Base-by-base conservation (phyloP, 1,140 invertebrate species). In the Drosophila ananassae region DNA sequence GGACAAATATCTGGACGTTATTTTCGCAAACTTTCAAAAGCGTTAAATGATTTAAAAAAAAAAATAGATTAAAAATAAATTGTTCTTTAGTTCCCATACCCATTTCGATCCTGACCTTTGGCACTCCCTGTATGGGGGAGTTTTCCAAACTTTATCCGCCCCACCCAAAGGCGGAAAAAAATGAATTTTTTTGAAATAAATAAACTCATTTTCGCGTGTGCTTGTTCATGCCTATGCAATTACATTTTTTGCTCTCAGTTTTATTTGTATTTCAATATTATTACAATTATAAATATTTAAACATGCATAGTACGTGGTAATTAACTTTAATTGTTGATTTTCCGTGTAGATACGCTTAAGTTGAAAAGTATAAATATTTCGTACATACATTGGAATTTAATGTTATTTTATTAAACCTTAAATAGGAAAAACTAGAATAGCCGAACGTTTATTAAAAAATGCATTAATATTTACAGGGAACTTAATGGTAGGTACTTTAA, bases 281-380 rank as follows among this genome's bases (percentile, higher is more conserved):
- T 78, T 87, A 87, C 78, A 81, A 76, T 76, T 87, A 89, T 82
- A 89, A 82, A 78, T 89, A 87, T 87, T 69, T 82, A 89, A 87
- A 89, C 83, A 85, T 85, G 77, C 82, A 87, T 75, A 78, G 69
- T 78, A 81, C 41, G 46, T 71, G 67, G 74, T 81, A 82, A 82
- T 82, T 89, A 82, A 68, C 56, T 76, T 74, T 63, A 85, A 80
- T 85, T 74, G 68, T 68, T 73, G 44, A 12, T 50, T 63, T 76
- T 56, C 44, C 63, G 63, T 63, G 66, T 63, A 74, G 46, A 75
- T 64, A 64, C 55, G 69, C 81, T 80, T 84, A 85, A 75, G 66
- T 68, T 39, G 55, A 78, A 87, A 78, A 74, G 74, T 85, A 85
- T 87, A 77, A 87, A 87, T 85, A 85, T 60, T 78, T 24, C 69